Evolutionary conservation across 2,797 vertebrate genomes (phyloP).

Genomic region (Lindbergichthys nudifrons): DNA sequence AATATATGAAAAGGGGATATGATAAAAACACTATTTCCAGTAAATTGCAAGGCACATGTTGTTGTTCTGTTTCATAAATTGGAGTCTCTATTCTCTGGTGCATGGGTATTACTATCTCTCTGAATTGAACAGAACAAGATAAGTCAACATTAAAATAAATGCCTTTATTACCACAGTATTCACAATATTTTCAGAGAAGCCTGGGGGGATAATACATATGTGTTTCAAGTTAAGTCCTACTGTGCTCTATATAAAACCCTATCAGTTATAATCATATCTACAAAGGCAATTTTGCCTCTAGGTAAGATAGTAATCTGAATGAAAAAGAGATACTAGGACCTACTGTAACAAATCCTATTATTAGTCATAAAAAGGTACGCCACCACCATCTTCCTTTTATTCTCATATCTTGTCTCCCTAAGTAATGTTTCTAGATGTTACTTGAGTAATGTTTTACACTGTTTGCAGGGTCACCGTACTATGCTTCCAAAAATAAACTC

Average conservation of each 20-base stretch:
- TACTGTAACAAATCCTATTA: not conserved
- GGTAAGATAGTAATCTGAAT: slow-evolving; percentile 8
- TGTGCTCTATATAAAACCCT: not conserved
- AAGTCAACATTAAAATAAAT: slow-evolving; percentile 37
- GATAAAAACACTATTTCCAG: slow-evolving; percentile 4
- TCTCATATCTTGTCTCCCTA: not conserved
- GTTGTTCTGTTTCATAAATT: slow-evolving; percentile 15
- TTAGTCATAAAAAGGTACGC: not conserved
- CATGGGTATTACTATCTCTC: not conserved
- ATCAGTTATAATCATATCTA: not conserved
- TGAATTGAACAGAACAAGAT: slow-evolving; percentile 27
- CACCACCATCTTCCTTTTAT: not conserved
- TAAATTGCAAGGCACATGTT: slow-evolving; percentile 19
- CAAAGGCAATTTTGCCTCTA: not conserved
- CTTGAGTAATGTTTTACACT: slow-evolving; percentile 2
- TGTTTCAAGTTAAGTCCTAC: not conserved
- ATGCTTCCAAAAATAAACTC: slow-evolving; percentile 6
- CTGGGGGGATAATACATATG: not conserved
- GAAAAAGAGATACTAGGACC: not conserved
- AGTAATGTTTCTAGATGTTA: not conserved
- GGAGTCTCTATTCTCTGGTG: slow-evolving; percentile 21
- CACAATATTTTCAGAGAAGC: not conserved
- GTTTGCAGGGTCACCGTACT: not conserved
- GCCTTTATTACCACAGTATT: slow-evolving; percentile 16
- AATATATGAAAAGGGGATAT: slow-evolving; percentile 14